Percentiles rank a stretch among this genome's conserved stretches.
Conservation (phyloP, 2,797 vertebrate genomes). For the Periophthalmus magnuspinnatus region DNA sequence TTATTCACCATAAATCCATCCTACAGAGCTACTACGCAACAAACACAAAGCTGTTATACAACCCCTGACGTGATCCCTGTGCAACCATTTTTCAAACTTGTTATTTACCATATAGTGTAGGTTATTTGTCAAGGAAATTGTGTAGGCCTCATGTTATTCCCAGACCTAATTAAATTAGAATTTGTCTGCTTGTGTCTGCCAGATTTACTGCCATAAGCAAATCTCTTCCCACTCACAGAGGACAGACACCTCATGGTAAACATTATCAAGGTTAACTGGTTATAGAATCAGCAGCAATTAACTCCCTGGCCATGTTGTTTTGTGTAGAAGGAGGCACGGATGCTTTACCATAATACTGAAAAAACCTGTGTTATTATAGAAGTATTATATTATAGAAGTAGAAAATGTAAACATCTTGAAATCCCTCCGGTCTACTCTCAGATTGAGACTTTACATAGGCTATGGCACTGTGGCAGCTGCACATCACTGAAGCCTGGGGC, state of each 20-base stretch:
- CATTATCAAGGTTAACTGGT: conserved; percentile 52
- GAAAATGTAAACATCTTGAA: not conserved
- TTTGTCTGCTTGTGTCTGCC: conserved; percentile 45
- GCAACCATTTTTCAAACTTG: conserved; percentile 45
- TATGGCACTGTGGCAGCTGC: conserved; percentile 16
- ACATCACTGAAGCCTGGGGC: conserved; percentile 27
- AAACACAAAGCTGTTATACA: conserved; percentile 55
- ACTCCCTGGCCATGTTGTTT: conserved; percentile 27
- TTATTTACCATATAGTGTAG: conserved; percentile 57
- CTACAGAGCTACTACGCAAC: conserved; percentile 58
- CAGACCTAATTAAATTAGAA: conserved; percentile 66
- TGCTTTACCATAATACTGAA: not conserved
- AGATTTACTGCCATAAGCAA: conserved; percentile 56
- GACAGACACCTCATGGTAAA: conserved; percentile 36
- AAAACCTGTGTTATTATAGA: not conserved
- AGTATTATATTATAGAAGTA: too few relatives aligned
- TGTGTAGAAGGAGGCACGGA: conserved; percentile 7
- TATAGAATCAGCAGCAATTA: conserved; percentile 46
- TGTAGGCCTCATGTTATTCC: conserved; percentile 49
- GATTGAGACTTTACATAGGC: conserved; percentile 1
- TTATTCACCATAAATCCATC: conserved; percentile 69
- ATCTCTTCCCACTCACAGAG: conserved; percentile 36
- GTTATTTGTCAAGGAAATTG: conserved; percentile 55
- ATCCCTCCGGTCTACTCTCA: not conserved
- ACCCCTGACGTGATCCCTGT: conserved; percentile 45